These are phyloP conservation scores for Darevskia nairensis DNA, from an alignment of 2,797 vertebrate species.

Conservation along the genomic window DNA sequence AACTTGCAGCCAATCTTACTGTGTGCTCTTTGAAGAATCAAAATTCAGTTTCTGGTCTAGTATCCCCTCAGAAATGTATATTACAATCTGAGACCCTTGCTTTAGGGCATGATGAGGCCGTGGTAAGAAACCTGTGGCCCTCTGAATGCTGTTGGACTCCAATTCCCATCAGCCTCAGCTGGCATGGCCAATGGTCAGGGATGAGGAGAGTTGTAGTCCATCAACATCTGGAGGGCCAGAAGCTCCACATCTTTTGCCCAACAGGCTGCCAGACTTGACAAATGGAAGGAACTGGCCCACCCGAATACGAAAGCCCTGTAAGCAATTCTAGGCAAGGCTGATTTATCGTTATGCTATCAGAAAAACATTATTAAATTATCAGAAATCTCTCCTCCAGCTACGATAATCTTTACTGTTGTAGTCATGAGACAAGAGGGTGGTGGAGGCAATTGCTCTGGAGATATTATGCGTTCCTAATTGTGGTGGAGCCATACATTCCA, in stretches of 20 bases:
- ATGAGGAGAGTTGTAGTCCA: no score
- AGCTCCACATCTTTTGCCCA: no score
- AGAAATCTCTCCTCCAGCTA: background rate
- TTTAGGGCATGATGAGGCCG: no score
- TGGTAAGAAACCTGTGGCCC: no score
- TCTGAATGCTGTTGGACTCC: no score
- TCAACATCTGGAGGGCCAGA: no score
- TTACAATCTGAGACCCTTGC: background rate
- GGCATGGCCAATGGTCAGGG: no score
- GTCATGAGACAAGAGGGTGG: background rate
- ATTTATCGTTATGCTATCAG: accelerated
- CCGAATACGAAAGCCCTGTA: background rate
- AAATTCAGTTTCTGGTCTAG: constrained; percentile 9
- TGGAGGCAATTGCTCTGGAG: background rate
- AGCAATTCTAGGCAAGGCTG: background rate
- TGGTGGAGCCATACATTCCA: background rate
- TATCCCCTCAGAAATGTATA: constrained; percentile 11
- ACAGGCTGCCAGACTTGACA: background rate
- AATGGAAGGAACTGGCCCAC: constrained; percentile 13
- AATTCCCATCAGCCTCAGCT: no score
- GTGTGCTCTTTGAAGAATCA: constrained; percentile 8
- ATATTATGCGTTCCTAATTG: background rate
- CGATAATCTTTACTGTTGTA: background rate
- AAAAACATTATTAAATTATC: background rate
- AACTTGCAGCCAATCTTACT: background rate